phyloP scores from a whole-genome alignment of 2,797 vertebrate genomes.

The Astyanax mexicanus region DNA sequence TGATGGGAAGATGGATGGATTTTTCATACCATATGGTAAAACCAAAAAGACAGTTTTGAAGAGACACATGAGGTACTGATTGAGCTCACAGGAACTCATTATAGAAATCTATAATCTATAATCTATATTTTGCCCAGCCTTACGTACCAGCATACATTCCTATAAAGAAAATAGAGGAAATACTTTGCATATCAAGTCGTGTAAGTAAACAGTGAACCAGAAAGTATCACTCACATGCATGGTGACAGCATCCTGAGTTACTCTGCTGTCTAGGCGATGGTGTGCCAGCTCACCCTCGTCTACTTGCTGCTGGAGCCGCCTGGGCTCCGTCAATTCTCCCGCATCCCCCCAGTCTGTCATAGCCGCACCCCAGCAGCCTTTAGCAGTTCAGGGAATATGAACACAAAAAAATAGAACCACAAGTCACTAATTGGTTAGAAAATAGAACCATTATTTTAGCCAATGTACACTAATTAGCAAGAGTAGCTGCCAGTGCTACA shows the following conservation, averaged over 20 bases:
- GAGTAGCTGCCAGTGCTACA: no score
- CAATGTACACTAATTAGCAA: not conserved
- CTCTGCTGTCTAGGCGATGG: slow-evolving; percentile 86
- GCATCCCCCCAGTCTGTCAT: slow-evolving; percentile 59
- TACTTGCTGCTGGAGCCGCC: slow-evolving; percentile 85
- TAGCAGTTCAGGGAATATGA: slow-evolving; percentile 1
- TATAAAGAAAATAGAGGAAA: no score
- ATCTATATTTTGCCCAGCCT: no score
- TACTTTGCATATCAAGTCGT: no score
- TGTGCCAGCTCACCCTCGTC: slow-evolving; percentile 84
- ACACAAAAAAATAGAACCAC: not conserved
- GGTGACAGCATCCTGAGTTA: slow-evolving; percentile 73
- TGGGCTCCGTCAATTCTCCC: slow-evolving; percentile 83
- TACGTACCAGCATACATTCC: no score
- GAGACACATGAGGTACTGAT: no score
- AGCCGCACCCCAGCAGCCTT: slow-evolving; percentile 25
- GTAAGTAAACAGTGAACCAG: not conserved
- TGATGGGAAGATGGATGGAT: no score
- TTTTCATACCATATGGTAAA: no score
- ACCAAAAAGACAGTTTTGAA: no score
- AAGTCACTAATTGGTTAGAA: not conserved
- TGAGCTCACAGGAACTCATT: no score
- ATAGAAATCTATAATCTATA: no score
- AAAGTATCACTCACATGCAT: slow-evolving; percentile 71
- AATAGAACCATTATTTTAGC: not conserved